These are phyloP conservation scores for Metellina segmentata DNA, from an alignment of 2,888 invertebrate species.

Conservation along the genomic window DNA sequence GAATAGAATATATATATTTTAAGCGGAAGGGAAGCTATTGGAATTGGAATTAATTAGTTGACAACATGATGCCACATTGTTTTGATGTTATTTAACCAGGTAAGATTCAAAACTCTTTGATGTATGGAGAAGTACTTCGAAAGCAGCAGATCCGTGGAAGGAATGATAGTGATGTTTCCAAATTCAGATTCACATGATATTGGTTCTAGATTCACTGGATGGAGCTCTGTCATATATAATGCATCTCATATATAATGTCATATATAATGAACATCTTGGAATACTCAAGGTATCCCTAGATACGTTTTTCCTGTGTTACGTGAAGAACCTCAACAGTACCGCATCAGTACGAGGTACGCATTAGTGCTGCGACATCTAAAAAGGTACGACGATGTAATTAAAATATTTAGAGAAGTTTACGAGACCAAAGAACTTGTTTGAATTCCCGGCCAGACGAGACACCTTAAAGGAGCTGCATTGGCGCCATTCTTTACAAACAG, in stretches of 20 bases:
- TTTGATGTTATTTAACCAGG: neutral
- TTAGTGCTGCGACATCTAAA: neutral
- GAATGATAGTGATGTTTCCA: neutral
- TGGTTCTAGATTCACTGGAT: neutral
- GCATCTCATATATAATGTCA: no score
- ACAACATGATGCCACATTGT: neutral
- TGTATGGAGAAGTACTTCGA: neutral
- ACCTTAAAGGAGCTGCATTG: neutral
- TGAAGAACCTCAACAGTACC: neutral
- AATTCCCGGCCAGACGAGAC: neutral
- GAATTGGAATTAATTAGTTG: neutral
- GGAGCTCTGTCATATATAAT: no score
- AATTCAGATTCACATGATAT: neutral
- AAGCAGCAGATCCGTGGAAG: neutral
- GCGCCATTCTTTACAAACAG: neutral
- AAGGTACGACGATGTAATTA: neutral
- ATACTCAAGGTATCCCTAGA: neutral
- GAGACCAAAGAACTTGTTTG: neutral
- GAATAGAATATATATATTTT: neutral
- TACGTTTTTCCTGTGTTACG: neutral
- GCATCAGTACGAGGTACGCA: no score
- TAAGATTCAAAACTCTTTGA: neutral
- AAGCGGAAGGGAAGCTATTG: neutral
- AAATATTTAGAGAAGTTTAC: neutral
- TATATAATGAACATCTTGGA: neutral